Evolutionary conservation across 2,888 invertebrate species (phyloP).

Genomic region (Dysmachus trigonus): DNA sequence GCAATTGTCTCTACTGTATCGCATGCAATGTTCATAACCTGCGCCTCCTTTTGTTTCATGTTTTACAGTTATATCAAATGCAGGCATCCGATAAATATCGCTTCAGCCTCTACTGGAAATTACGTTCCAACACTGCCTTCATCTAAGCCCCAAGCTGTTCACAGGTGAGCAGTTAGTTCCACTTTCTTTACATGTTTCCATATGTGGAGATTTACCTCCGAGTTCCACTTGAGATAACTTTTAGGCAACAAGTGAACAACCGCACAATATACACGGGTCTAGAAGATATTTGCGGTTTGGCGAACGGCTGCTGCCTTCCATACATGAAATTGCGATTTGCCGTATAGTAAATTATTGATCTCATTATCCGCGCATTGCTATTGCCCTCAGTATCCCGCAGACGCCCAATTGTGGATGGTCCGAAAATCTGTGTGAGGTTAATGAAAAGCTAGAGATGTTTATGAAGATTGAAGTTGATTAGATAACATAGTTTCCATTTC

Average conservation of each 20-base stretch:
- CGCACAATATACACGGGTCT: background rate
- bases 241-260: conserved; percentile 11
- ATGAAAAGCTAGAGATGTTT: background rate
- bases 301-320: background rate
- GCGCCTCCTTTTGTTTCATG: background rate
- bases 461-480: conserved; percentile 21
- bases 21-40: background rate
- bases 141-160: background rate
- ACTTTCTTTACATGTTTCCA: conserved; percentile 5
- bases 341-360: conserved; percentile 13
- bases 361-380: background rate
- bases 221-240: conserved; percentile 27
- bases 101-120: background rate
- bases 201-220: background rate
- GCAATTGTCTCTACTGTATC: background rate
- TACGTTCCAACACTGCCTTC: background rate
- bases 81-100: background rate
- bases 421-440: background rate
- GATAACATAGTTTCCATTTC: background rate
- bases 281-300: background rate
- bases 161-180: conserved; percentile 29
- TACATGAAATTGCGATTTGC: background rate
- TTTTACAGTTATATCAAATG: background rate
- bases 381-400: background rate
- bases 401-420: background rate